Conservation (phyloP, 1,140 invertebrate species). For the Nephila pilipes region DNA sequence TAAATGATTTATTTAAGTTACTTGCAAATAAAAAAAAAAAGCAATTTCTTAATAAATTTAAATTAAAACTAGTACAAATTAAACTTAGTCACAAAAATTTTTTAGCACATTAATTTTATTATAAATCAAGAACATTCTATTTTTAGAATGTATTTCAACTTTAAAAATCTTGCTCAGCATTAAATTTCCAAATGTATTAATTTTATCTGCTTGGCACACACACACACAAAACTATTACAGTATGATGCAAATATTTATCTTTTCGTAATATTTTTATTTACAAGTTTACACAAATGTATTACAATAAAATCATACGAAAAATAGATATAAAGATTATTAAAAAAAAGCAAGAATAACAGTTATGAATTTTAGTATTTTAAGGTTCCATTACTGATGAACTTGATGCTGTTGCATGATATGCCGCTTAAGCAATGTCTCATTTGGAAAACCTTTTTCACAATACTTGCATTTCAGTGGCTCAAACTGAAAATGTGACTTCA, state of each 20-base stretch:
- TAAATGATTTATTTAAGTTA: too few relatives aligned
- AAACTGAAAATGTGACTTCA: constrained; percentile 42
- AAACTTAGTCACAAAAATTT: too few relatives aligned
- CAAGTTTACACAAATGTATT: neutral
- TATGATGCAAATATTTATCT: too few relatives aligned
- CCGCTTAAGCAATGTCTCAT: constrained; percentile 3
- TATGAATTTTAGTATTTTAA: neutral
- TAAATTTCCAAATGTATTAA: too few relatives aligned
- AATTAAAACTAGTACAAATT: too few relatives aligned
- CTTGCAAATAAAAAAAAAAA: too few relatives aligned
- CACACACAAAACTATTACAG: neutral
- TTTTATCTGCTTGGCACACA: neutral
- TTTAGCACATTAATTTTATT: too few relatives aligned
- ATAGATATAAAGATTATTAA: neutral
- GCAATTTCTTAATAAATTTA: too few relatives aligned
- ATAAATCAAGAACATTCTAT: too few relatives aligned
- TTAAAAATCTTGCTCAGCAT: too few relatives aligned
- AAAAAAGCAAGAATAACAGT: neutral
- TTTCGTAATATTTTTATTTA: neutral
- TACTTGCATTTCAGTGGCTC: neutral
- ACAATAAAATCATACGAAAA: neutral
- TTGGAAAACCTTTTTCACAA: constrained; percentile 11
- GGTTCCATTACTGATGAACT: neutral
- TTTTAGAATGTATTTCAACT: too few relatives aligned
- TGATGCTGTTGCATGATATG: constrained; percentile 9